phyloP scores from a whole-genome alignment of 2,113 vertebrate species.

The Engystomops pustulosus region DNA sequence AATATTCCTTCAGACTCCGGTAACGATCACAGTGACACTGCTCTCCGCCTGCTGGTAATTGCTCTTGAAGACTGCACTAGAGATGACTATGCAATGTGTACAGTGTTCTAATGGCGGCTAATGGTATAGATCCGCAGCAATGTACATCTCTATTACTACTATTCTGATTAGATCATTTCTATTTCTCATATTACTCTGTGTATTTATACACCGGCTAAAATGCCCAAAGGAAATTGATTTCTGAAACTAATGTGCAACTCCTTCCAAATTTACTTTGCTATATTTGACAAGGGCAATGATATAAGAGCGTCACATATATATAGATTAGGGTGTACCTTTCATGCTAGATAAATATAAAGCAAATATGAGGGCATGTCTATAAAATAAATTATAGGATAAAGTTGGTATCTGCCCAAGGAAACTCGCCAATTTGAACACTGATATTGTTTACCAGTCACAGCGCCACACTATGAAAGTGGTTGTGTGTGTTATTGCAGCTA shows the following conservation, averaged over 20 bases:
- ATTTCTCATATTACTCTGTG: conserved; percentile 3
- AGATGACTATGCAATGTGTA: conserved; percentile 35
- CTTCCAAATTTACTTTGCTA: conserved; percentile 8
- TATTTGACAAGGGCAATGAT: not conserved
- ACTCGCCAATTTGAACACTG: too few species aligned
- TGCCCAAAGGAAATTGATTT: conserved; percentile 38
- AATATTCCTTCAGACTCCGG: not conserved
- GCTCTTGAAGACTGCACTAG: conserved; percentile 20
- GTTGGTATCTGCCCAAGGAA: too few species aligned
- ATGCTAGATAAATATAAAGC: too few species aligned
- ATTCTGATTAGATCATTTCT: conserved; percentile 13
- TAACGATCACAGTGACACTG: not conserved
- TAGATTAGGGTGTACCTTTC: not conserved
- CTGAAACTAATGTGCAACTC: conserved; percentile 20
- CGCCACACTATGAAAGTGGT: too few species aligned
- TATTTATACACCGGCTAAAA: conserved; percentile 16
- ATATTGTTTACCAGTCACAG: too few species aligned
- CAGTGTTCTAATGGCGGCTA: conserved; percentile 50
- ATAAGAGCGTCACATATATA: not conserved
- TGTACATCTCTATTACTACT: conserved; percentile 20
- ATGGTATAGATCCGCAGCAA: conserved; percentile 31
- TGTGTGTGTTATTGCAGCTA: too few species aligned
- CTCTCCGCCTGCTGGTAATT: conserved; percentile 23
- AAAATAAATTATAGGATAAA: too few species aligned
- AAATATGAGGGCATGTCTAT: too few species aligned